Conservation (phyloP, 2,113 vertebrate species). For the Motacilla tschutschensis region DNA sequence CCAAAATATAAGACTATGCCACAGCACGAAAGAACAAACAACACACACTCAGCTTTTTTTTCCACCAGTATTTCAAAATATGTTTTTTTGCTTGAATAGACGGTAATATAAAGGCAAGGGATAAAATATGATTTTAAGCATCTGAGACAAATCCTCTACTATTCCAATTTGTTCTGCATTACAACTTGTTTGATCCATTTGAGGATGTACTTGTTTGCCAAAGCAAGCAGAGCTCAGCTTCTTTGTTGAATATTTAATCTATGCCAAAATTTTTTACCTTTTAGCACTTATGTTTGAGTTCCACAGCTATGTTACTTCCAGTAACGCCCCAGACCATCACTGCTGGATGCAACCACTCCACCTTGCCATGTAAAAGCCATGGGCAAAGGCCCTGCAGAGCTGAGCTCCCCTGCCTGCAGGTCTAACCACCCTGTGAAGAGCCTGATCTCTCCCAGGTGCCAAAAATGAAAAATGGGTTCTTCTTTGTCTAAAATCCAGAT, state of each 20-base stretch:
- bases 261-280: conserved; percentile 32
- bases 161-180: conserved; percentile 66
- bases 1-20: not conserved
- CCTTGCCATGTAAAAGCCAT: not conserved
- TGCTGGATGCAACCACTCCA: not conserved
- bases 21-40: not conserved
- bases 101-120: conserved; percentile 20
- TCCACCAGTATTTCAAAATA: not conserved
- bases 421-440: not conserved
- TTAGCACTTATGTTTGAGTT: not conserved
- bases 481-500: not conserved
- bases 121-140: conserved; percentile 60
- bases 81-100: conserved; percentile 16
- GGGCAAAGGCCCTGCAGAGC: not conserved
- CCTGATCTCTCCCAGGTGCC: not conserved
- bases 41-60: not conserved
- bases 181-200: conserved; percentile 68
- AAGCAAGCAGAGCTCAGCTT: conserved; percentile 56
- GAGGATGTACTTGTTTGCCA: conserved; percentile 62
- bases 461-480: not conserved
- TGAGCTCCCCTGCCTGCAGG: not conserved
- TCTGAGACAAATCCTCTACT: conserved; percentile 61
- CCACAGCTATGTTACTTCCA: not conserved
- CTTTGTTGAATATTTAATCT: conserved; percentile 58
- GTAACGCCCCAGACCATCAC: not conserved